Evolutionary conservation across 2,888 invertebrate species (phyloP), one percentile per base, ranked within the genome.

Genomic region (Ametastegia equiseti): DNA sequence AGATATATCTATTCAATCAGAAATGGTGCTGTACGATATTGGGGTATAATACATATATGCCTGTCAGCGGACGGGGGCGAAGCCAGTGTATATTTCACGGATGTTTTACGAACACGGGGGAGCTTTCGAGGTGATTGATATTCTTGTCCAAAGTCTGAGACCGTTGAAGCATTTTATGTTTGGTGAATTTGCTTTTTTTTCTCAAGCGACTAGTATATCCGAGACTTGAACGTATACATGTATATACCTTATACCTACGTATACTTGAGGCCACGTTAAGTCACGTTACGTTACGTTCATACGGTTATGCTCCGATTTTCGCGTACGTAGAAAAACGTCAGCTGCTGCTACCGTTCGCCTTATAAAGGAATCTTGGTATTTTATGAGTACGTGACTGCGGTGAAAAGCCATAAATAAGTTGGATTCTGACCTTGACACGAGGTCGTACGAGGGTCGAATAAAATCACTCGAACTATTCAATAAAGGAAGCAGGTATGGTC

Each of bases 61-160:
- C 71, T 47, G 47, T 47, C 71, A 71, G 71, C 71, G 27, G 36
- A n/a, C 27, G 45, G 71, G 71, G 71, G 42, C n/a, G 71, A 45
- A 27, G 71, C 45, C 50, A 75, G 75, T 75, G 75, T 75, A 75
- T 75, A 75, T 54, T 57, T 75, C 75, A 75, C 75, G 75, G 57
- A 75, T 71, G 71, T 71, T 71, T 71, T 71, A 71, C 71, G 71
- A 71, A 71, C 71, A 71, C 71, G 45, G 36, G 54, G 75, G 75
- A 36, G 50, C 36, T 30, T 50, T 33, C 36, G 75, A 57, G 36
- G 54, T 75, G 75, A 75, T 75, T 75, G 75, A 75, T 75, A 75
- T 75, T 75, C 75, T 54, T 54, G 75, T 75, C 54, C 75, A 36
- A 54, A 75, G 54, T 75, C 75, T 75, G 54, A 75, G 57, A 75